Conservation (phyloP, 2,113 vertebrate genomes). For the Craseonycteris thonglongyai region DNA sequence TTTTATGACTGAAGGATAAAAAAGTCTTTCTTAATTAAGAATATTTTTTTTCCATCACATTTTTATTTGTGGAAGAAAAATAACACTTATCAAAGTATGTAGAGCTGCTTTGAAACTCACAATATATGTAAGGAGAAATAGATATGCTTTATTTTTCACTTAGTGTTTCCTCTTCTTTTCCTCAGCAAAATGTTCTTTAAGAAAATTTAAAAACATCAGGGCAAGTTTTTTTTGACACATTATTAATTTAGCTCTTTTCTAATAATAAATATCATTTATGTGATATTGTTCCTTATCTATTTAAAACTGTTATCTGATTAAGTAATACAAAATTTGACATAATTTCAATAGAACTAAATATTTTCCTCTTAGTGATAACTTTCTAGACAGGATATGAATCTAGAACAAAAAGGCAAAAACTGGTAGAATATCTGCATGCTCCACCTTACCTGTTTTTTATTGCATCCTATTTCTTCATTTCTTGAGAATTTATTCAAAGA, state of each 20-base stretch:
- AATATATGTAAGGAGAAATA: not conserved
- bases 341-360: not conserved
- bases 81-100: not conserved
- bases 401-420: not conserved
- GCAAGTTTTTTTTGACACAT: not conserved
- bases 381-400: not conserved
- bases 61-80: not conserved
- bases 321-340: not conserved
- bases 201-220: not conserved
- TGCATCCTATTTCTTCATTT: not conserved
- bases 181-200: not conserved
- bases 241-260: not conserved
- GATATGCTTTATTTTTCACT: not conserved
- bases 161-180: not conserved
- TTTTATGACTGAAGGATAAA: not conserved
- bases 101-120: not conserved
- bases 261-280: not conserved
- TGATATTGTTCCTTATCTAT: not conserved
- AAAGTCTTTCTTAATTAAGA: not conserved
- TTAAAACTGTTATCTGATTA: not conserved
- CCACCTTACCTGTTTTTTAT: not conserved
- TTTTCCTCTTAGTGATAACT: not conserved
- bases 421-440: not conserved
- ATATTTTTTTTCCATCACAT: not conserved
- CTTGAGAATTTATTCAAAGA: not conserved